A percentile compares a stretch with the other conserved stretches of the same genome.
Evolutionary conservation across 2,888 invertebrate species (phyloP).

Genomic region (Oscheius sp.): DNA sequence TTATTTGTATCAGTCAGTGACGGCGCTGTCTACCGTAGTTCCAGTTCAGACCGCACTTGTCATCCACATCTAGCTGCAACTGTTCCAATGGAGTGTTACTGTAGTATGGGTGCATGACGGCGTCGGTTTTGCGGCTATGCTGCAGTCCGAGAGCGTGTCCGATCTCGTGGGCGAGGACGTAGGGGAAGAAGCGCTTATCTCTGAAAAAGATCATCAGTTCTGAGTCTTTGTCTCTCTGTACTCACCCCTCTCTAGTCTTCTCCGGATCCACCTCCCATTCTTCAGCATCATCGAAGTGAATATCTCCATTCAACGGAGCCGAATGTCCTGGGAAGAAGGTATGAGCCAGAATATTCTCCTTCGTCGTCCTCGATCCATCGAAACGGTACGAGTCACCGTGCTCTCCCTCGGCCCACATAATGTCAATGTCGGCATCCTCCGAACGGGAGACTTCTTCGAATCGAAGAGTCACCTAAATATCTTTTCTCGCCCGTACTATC

Average conservation of each 20-base stretch:
- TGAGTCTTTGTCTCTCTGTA: not conserved
- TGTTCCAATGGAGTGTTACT: conserved; percentile 63
- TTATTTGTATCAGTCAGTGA: not conserved
- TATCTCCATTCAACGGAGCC: conserved; percentile 71
- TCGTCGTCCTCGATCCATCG: conserved; percentile 60
- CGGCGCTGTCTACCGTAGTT: conserved; percentile 63
- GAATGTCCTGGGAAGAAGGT: conserved; percentile 73
- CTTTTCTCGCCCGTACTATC: not conserved
- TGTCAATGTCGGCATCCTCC: conserved; percentile 82
- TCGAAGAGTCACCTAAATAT: conserved; percentile 75
- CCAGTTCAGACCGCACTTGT: conserved; percentile 73
- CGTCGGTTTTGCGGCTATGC: conserved; percentile 64
- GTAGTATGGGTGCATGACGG: conserved; percentile 72
- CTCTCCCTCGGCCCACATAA: conserved; percentile 80
- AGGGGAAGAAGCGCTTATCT: conserved; percentile 63
- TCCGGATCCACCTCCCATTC: conserved; percentile 57
- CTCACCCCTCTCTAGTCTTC: conserved; percentile 36
- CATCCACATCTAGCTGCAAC: conserved; percentile 69
- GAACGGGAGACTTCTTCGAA: conserved; percentile 74
- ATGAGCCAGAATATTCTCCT: conserved; percentile 72
- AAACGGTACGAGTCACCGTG: conserved; percentile 71
- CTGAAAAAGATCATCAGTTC: conserved; percentile 3
- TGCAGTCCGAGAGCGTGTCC: conserved; percentile 72
- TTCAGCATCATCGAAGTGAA: conserved; percentile 73
- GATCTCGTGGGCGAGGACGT: conserved; percentile 75